Percentiles rank a stretch among this genome's conserved stretches.
These are phyloP conservation scores for Osedax fenrisi DNA, from an alignment of 2,888 invertebrate genomes.

Conservation along the genomic window DNA sequence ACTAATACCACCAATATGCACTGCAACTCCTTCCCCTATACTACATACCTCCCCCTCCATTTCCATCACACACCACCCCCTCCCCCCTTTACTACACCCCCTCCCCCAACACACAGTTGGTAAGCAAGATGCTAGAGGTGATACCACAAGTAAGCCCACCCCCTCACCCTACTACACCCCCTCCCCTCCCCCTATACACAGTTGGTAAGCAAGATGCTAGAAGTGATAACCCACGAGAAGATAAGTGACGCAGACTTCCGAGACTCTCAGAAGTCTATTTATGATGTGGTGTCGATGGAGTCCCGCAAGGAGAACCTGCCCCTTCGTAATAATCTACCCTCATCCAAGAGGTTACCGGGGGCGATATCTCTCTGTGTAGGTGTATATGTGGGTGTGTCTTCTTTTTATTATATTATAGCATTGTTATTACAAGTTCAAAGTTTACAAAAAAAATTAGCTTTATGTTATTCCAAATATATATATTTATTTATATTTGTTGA, in stretches of 20 bases:
- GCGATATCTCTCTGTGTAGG: conserved; percentile 36
- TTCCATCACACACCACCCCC: too few relatives aligned
- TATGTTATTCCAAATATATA: too few relatives aligned
- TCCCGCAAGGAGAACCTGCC: conserved; percentile 70
- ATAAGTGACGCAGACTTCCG: conserved; percentile 73
- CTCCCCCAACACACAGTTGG: too few relatives aligned
- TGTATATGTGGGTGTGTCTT: conserved; percentile 1
- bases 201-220: conserved; percentile 70
- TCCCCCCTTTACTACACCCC: too few relatives aligned
- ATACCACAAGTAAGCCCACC: too few relatives aligned
- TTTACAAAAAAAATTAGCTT: too few relatives aligned
- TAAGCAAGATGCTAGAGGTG: too few relatives aligned
- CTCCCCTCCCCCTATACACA: conserved; percentile 43
- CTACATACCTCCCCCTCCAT: too few relatives aligned
- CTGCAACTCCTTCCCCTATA: too few relatives aligned
- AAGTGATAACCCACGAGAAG: conserved; percentile 68
- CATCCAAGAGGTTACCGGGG: conserved; percentile 52
- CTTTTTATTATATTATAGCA: not conserved
- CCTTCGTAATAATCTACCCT: conserved; percentile 53
- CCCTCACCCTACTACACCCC: not conserved
- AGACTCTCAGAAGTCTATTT: conserved; percentile 73
- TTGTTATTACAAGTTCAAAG: too few relatives aligned
- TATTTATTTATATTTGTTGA: too few relatives aligned
- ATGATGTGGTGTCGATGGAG: conserved; percentile 68
- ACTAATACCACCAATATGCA: too few relatives aligned